These are phyloP conservation scores for Crotalus tigris DNA, from an alignment of 2,113 vertebrate genomes.

Conservation along the genomic window DNA sequence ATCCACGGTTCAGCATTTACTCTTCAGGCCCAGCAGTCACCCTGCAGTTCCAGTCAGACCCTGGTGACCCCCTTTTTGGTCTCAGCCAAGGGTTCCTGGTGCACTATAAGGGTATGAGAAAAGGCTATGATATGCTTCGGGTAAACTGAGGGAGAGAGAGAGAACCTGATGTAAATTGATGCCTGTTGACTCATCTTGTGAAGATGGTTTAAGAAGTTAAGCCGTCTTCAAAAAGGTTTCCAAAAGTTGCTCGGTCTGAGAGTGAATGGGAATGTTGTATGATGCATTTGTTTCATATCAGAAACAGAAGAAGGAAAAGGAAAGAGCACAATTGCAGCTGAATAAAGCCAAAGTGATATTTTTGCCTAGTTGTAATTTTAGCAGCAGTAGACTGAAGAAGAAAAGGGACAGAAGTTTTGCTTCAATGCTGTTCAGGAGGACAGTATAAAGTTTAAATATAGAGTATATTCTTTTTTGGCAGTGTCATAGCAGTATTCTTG, in stretches of 20 bases:
- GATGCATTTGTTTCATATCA: neutral
- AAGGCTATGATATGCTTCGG: neutral
- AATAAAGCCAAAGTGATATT: too few relatives aligned
- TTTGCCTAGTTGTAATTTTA: neutral
- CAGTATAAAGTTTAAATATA: neutral
- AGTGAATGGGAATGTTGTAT: neutral
- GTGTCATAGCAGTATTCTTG: neutral
- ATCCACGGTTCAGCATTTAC: constrained; percentile 82
- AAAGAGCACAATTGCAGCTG: neutral
- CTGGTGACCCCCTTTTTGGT: constrained; percentile 80
- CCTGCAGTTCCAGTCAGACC: constrained; percentile 89
- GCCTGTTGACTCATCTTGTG: too few relatives aligned
- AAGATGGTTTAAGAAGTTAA: neutral
- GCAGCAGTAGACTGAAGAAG: neutral
- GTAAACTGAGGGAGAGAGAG: neutral
- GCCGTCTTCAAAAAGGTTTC: neutral
- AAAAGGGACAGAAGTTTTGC: neutral
- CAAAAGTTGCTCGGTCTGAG: neutral
- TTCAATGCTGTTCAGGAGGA: neutral
- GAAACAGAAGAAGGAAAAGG: neutral
- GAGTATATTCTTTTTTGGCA: neutral
- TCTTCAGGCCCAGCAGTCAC: constrained; percentile 86
- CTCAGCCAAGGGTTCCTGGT: constrained; percentile 88
- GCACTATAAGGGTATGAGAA: constrained; percentile 79
- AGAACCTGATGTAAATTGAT: too few relatives aligned